Conservation (phyloP, 2,888 invertebrate genomes). For the Chymomyza procnemis region DNA sequence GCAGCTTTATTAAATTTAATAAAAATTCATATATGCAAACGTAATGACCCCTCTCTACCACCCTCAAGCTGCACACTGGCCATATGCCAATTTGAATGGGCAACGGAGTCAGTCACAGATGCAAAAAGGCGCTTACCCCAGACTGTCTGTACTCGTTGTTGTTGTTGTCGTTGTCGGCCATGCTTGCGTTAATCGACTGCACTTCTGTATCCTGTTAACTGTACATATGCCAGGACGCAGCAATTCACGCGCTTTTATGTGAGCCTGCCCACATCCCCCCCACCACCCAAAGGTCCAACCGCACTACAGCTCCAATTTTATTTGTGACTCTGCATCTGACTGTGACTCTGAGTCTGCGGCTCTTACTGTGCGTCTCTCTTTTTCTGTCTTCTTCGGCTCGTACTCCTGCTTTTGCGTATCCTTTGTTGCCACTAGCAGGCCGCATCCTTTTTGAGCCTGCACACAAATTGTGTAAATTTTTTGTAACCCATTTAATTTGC, state of each 20-base stretch:
- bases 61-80: not conserved
- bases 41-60: not conserved
- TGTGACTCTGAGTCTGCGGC: not conserved
- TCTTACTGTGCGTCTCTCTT: not conserved
- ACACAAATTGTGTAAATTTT: not conserved
- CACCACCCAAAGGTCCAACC: not conserved
- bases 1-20: conserved; percentile 70
- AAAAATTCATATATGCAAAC: conserved; percentile 33
- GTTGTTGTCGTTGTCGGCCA: conserved; percentile 4
- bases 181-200: conserved; percentile 68
- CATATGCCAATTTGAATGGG: not conserved
- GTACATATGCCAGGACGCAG: conserved; percentile 14
- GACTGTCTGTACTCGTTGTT: conserved; percentile 23
- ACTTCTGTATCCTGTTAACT: conserved; percentile 62
- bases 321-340: not conserved
- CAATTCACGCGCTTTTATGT: not conserved
- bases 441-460: not conserved
- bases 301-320: not conserved
- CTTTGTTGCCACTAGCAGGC: conserved; percentile 58
- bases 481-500: conserved; percentile 63
- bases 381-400: not conserved
- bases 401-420: conserved; percentile 39
- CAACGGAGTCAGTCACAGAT: conserved; percentile 23
- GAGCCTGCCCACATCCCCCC: too few species aligned
- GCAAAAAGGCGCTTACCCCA: conserved; percentile 18